phyloP scores from a whole-genome alignment of 2,888 invertebrate species.

The Dilophus febrilis region DNA sequence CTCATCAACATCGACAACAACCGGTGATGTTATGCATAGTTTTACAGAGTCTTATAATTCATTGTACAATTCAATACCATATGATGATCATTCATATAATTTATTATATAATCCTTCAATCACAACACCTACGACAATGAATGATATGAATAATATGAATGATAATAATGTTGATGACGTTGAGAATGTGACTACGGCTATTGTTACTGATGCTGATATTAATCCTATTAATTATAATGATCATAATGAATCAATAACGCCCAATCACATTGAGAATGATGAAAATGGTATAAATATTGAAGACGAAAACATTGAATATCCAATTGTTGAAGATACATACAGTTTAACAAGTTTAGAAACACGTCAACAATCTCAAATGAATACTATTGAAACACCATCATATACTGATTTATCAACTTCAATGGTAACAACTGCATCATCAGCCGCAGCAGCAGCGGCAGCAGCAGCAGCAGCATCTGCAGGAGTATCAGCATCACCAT shows the following conservation, averaged over 20 bases:
- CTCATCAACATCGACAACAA: too few species aligned
- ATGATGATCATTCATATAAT: conserved; percentile 8
- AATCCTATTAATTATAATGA: neutral
- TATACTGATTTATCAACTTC: conserved; percentile 1
- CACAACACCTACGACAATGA: too few species aligned
- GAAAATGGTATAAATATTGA: neutral
- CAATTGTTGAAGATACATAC: conserved; percentile 2
- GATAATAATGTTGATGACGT: too few species aligned
- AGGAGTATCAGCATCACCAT: neutral
- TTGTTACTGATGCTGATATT: too few species aligned
- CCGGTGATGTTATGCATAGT: conserved; percentile 13
- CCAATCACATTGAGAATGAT: too few species aligned
- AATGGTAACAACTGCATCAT: neutral
- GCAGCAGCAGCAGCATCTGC: neutral
- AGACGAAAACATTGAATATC: neutral
- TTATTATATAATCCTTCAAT: too few species aligned
- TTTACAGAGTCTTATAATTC: conserved; percentile 29
- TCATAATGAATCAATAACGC: too few species aligned
- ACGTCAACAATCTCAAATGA: conserved; percentile 18
- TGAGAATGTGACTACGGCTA: too few species aligned
- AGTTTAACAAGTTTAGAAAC: conserved; percentile 28
- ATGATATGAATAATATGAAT: too few species aligned
- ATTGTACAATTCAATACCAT: conserved; percentile 16
- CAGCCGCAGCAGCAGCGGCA: neutral
- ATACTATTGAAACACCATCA: neutral